These are phyloP conservation scores for Oceanites oceanicus DNA, from an alignment of 2,113 vertebrate genomes.

Conservation along the genomic window DNA sequence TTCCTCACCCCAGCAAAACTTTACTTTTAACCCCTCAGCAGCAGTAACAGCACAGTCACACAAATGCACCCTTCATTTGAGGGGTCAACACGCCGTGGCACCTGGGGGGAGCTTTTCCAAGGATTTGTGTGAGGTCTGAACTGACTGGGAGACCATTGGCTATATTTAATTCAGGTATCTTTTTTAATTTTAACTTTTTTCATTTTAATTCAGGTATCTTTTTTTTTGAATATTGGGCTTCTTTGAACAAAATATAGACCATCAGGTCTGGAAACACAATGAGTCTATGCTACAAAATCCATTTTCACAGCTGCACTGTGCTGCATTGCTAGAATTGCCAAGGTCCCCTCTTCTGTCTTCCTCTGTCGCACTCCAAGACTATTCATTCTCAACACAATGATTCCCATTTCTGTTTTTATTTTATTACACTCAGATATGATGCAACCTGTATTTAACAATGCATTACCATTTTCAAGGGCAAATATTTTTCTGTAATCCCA, in stretches of 20 bases:
- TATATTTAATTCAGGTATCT: background rate
- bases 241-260: background rate
- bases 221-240: background rate
- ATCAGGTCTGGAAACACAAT: background rate
- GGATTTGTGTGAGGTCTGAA: background rate
- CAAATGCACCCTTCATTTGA: background rate
- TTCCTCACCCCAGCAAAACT: background rate
- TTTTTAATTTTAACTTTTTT: background rate
- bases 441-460: slow-evolving; percentile 31
- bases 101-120: background rate
- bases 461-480: slow-evolving; percentile 50
- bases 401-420: slow-evolving; percentile 8
- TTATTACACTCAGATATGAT: slow-evolving; percentile 7
- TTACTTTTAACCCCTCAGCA: background rate
- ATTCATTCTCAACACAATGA: slow-evolving; percentile 9
- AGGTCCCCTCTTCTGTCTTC: background rate
- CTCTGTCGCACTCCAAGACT: background rate
- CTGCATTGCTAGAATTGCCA: background rate
- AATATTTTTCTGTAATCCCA: slow-evolving; percentile 46
- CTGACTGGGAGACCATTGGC: background rate
- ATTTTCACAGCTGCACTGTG: background rate
- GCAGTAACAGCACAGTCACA: background rate
- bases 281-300: background rate
- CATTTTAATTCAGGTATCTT: background rate
- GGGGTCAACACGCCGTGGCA: rapidly evolving